phyloP scores from a whole-genome alignment of 2,797 vertebrate species.

The Ambastaia sidthimunki region DNA sequence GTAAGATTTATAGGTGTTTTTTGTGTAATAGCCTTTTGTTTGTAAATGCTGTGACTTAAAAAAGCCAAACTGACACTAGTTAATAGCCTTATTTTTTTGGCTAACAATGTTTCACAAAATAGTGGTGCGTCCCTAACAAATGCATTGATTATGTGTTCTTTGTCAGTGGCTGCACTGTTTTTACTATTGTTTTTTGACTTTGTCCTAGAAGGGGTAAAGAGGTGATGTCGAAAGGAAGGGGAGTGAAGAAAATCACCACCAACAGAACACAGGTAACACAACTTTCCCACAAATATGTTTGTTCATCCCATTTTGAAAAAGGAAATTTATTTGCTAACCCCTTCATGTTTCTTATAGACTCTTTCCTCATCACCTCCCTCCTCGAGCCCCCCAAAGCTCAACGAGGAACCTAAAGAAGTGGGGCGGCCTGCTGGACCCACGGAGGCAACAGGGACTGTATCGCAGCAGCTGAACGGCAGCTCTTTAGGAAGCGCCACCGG shows the following conservation, averaged over 20 bases:
- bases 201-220: slow-evolving; percentile 79
- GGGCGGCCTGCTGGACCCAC: slow-evolving; percentile 59
- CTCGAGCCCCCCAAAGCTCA: slow-evolving; percentile 79
- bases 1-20: no score
- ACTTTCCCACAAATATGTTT: no score
- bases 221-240: slow-evolving; percentile 72
- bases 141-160: no score
- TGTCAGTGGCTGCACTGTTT: neutral
- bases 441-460: slow-evolving; percentile 71
- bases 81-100: no score
- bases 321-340: neutral
- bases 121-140: no score
- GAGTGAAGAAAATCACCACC: slow-evolving; percentile 75
- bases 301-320: neutral
- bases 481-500: slow-evolving; percentile 76
- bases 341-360: slow-evolving; percentile 44
- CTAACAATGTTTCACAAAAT: no score
- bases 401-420: slow-evolving; percentile 74
- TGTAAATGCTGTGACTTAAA: no score
- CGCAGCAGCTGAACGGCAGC: slow-evolving; percentile 84
- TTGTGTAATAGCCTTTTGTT: no score
- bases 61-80: no score
- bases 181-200: slow-evolving; percentile 18
- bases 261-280: slow-evolving; percentile 77
- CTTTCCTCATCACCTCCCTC: slow-evolving; percentile 71